phyloP scores from a whole-genome alignment of 2,797 vertebrate genomes.

The Champsocephalus gunnari region DNA sequence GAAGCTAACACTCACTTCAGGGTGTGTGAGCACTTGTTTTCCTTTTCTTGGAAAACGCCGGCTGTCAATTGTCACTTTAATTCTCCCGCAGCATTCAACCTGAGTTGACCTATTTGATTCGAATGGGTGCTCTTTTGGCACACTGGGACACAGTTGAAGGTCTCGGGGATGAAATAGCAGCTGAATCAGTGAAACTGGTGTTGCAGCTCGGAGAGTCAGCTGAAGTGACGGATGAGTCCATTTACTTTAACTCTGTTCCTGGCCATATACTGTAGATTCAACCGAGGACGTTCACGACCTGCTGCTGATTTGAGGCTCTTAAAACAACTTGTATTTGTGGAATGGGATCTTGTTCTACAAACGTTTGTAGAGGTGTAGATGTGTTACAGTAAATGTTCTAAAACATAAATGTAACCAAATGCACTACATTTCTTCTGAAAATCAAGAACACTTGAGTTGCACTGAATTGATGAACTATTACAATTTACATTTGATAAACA shows the following conservation, averaged over 20 bases:
- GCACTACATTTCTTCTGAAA: too few species aligned
- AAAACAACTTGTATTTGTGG: too few species aligned
- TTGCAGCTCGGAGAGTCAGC: background rate
- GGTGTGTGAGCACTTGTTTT: background rate
- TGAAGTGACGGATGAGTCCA: slow-evolving; percentile 28
- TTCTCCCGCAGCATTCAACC: slow-evolving; percentile 6
- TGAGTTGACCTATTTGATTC: slow-evolving; percentile 21
- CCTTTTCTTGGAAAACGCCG: background rate
- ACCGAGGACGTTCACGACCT: background rate
- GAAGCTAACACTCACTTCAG: slow-evolving; percentile 3
- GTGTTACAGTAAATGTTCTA: too few species aligned
- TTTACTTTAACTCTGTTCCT: slow-evolving; percentile 4
- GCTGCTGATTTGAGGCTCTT: too few species aligned
- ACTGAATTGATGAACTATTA: too few species aligned
- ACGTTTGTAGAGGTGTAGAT: too few species aligned
- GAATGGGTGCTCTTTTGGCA: slow-evolving; percentile 19
- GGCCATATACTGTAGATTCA: background rate
- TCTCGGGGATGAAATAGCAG: background rate
- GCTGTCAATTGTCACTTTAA: slow-evolving; percentile 23
- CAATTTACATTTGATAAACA: too few species aligned
- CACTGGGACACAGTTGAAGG: slow-evolving; percentile 15
- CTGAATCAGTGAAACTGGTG: slow-evolving; percentile 21
- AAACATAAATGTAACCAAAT: too few species aligned
- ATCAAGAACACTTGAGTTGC: too few species aligned
- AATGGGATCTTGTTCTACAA: too few species aligned